Conservation (phyloP, 2,113 vertebrate species). For the Elephas maximus region DNA sequence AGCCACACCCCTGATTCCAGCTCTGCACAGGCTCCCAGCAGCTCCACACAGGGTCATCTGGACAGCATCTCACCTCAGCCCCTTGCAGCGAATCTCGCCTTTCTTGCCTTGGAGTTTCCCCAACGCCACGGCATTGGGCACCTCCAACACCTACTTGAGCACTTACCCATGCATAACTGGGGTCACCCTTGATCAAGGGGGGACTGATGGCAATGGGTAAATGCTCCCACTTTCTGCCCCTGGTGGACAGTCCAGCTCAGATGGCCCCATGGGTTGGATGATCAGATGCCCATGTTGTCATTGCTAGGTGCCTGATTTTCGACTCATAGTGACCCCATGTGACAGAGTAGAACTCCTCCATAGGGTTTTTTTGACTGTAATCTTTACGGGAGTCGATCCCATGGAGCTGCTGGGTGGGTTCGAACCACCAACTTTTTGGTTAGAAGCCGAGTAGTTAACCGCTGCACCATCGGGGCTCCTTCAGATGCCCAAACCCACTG, state of each 20-base stretch:
- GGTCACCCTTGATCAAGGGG: not conserved
- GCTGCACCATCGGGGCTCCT: too few species aligned
- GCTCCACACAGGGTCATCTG: not conserved
- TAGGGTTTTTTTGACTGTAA: too few species aligned
- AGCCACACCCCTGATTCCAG: not conserved
- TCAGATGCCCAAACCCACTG: too few species aligned
- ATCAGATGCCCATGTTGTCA: not conserved
- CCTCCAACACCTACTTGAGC: not conserved
- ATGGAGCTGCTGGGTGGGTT: too few species aligned
- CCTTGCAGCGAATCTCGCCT: not conserved
- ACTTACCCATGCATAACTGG: not conserved
- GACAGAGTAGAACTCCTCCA: too few species aligned
- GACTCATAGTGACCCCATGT: too few species aligned
- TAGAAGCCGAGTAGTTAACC: too few species aligned
- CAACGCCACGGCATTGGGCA: not conserved
- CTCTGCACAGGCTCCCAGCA: rapidly evolving
- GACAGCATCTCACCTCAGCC: not conserved
- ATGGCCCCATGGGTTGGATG: not conserved
- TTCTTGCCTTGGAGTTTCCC: not conserved
- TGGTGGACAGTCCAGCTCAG: not conserved
- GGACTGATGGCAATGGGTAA: not conserved
- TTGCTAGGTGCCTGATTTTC: too few species aligned
- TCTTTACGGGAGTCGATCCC: too few species aligned
- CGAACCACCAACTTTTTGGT: too few species aligned
- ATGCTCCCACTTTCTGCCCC: not conserved